Evolutionary conservation across 1,140 invertebrate species (phyloP).

Genomic region (Temnothorax curvispinosus): DNA sequence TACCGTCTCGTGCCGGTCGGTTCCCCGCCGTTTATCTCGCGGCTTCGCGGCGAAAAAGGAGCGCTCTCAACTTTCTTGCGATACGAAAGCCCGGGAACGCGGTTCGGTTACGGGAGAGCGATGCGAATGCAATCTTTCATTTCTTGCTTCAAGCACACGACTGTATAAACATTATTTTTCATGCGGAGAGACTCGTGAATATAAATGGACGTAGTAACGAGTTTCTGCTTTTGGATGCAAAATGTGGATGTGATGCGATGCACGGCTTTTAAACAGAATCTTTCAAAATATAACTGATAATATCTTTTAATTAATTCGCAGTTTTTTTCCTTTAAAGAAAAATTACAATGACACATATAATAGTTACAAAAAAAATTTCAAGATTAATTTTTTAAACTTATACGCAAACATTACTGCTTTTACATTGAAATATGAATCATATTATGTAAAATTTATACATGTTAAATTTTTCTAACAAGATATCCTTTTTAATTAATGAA

Average conservation of each 20-base stretch:
- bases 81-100: neutral
- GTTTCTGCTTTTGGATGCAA: neutral
- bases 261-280: neutral
- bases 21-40: conserved; percentile 34
- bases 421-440: neutral
- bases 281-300: neutral
- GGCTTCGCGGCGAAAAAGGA: conserved; percentile 14
- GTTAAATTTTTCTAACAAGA: neutral
- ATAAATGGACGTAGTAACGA: neutral
- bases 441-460: neutral
- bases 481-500: neutral
- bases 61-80: conserved; percentile 27
- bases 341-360: neutral
- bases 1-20: conserved; percentile 14
- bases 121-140: conserved; percentile 21
- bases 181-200: neutral
- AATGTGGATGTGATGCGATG: neutral
- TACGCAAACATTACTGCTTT: neutral
- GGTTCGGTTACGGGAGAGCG: conserved; percentile 1
- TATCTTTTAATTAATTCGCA: neutral
- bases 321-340: neutral
- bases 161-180: conserved; percentile 9
- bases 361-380: neutral
- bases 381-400: neutral
- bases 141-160: neutral